phyloP scores from a whole-genome alignment of 2,888 invertebrate species.

The Idaea biselata region DNA sequence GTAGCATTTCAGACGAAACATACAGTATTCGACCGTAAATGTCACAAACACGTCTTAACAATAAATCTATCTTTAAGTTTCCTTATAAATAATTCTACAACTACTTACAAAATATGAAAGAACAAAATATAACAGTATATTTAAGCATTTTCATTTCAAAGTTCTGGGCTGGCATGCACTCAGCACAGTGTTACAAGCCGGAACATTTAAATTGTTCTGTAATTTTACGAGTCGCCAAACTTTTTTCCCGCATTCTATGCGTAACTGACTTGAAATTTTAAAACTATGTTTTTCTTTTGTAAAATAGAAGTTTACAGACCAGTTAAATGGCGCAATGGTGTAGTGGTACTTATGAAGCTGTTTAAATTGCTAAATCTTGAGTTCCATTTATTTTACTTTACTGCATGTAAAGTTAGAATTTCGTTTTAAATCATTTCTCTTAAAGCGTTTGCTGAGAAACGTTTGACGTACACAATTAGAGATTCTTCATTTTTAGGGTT shows the following conservation, averaged over 20 bases:
- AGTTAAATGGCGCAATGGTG: constrained; percentile 19
- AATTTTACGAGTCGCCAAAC: constrained; percentile 32
- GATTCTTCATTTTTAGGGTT: too few species aligned
- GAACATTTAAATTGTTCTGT: constrained; percentile 36
- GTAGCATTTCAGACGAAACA: too few species aligned
- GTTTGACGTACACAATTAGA: background rate
- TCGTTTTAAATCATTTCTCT: background rate
- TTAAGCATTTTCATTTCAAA: constrained; percentile 16
- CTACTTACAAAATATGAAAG: constrained; percentile 5
- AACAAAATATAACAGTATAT: constrained; percentile 12
- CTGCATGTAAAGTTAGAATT: background rate
- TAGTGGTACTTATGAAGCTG: background rate
- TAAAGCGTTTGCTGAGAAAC: background rate
- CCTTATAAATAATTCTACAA: background rate
- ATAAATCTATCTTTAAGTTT: too few species aligned
- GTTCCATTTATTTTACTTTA: background rate
- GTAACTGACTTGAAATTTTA: constrained; percentile 23
- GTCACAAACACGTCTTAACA: too few species aligned
- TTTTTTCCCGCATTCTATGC: constrained; percentile 24
- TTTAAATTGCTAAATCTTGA: background rate
- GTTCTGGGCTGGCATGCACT: constrained; percentile 7
- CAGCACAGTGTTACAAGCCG: constrained; percentile 17
- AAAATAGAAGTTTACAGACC: constrained; percentile 19
- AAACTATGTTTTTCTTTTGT: constrained; percentile 25
- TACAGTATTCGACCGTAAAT: too few species aligned